Evolutionary conservation across 1,140 invertebrate genomes (phyloP), one percentile per base, ranked within the genome.

Genomic region (Kradibia gibbosae): DNA sequence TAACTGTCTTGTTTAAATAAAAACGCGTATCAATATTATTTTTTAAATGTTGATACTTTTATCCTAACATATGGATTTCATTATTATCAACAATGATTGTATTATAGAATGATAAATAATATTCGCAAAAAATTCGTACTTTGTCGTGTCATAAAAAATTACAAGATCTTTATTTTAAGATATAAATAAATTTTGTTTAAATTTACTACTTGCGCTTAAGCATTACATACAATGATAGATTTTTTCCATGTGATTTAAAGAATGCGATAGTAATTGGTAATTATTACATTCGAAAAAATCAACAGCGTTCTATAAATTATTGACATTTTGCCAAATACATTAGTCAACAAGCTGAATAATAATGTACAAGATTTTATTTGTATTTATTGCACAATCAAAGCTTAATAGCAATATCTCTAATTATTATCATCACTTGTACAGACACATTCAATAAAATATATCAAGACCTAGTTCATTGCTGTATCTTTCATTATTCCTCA

Each of bases 361-460:
- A 76, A 25, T 78, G 11, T 39, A 57, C n/a, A 53, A 53, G 1
- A 71, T 71, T 55, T 70, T 39, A 70, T 70, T 70, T 70, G 48
- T 55, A 71, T 71, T 71, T 78, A 71, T 78, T 78, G 36, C 48
- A 79, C 15, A 5, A 72, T 34, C 31, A 70, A 53, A 73, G n/a
- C 60, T 36, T 50, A 67, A 62, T 53, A 25, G 31, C 76, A 55
- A 55, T 60, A 72, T 55, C 45, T 28, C 53, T 25, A 85, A 72
- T 53, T 71, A 82, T 82, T 84, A 85, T 84, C 1, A 57, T 75
- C 81, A 83, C 34, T 82, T 76, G 72, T 28, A 81, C 80, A 83
- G 34, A 81, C 78, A 74, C 74, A 70, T 83, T 20, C 36, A 85
- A 67, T 78, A 82, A 84, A 83, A 82, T 86, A 78, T 84, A 79